A percentile compares a stretch with the other conserved stretches of the same genome.
Conservation (phyloP, 2,888 invertebrate genomes). For the Abrostola tripartita region DNA sequence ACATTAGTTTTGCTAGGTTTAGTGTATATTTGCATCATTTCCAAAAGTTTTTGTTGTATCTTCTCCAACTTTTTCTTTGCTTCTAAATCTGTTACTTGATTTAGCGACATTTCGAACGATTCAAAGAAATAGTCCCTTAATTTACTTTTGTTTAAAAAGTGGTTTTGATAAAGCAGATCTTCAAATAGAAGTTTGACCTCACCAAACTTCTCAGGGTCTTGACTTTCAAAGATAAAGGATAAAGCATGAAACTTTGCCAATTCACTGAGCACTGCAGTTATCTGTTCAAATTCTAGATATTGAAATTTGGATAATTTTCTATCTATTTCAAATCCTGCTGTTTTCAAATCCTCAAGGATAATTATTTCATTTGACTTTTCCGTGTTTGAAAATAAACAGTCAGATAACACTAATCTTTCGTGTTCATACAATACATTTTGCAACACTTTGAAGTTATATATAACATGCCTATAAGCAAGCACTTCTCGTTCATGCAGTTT, state of each 20-base stretch:
- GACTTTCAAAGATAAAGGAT: conserved; percentile 70
- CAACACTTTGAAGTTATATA: conserved; percentile 67
- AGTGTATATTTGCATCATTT: conserved; percentile 69
- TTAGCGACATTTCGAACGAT: conserved; percentile 75
- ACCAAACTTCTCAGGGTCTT: conserved; percentile 58
- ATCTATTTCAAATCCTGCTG: conserved; percentile 69
- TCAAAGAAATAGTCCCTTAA: conserved; percentile 75
- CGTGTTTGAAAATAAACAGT: conserved; percentile 68
- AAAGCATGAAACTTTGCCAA: conserved; percentile 80
- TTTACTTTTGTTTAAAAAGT: conserved; percentile 75
- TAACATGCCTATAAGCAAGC: conserved; percentile 68
- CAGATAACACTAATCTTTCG: conserved; percentile 66
- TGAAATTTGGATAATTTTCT: conserved; percentile 65
- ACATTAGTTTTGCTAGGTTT: conserved; percentile 70
- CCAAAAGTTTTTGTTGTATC: conserved; percentile 65
- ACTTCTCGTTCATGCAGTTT: conserved; percentile 80
- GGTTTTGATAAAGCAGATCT: conserved; percentile 75
- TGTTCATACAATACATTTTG: conserved; percentile 64
- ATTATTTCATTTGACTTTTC: conserved; percentile 75
- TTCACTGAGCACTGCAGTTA: conserved; percentile 66
- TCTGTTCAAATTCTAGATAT: conserved; percentile 66
- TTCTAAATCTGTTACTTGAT: conserved; percentile 63
- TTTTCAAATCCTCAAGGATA: conserved; percentile 75
- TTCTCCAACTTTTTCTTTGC: conserved; percentile 66
- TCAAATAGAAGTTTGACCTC: conserved; percentile 63